Percentiles rank a stretch among this genome's conserved stretches.
phyloP scores from a whole-genome alignment of 2,888 invertebrate genomes.

The Conomelus anceps region DNA sequence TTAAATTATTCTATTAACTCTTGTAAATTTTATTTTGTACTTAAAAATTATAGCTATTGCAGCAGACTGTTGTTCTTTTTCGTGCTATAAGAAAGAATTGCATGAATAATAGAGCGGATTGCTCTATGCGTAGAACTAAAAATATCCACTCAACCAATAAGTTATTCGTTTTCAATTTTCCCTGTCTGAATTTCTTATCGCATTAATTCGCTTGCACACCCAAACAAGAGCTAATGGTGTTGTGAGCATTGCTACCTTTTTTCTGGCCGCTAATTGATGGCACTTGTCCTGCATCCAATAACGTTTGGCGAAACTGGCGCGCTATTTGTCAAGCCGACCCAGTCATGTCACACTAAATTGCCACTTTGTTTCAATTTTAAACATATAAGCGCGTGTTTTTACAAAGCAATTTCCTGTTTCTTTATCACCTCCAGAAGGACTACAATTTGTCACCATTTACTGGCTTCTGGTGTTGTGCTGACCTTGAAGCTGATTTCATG shows the following conservation, averaged over 20 bases:
- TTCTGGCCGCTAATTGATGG: neutral
- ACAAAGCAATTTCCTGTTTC: neutral
- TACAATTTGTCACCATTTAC: neutral
- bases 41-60: no score
- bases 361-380: neutral
- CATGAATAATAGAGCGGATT: no score
- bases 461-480: neutral
- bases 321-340: neutral
- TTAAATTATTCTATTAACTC: no score
- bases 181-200: neutral
- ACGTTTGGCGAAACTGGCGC: neutral
- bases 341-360: neutral
- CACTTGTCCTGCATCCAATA: neutral
- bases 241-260: neutral
- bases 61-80: no score
- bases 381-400: neutral
- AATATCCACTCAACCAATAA: no score
- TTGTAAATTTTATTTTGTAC: no score
- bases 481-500: neutral
- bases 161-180: no score
- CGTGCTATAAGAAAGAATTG: no score
- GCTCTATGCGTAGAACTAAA: no score
- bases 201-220: neutral
- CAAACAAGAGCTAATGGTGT: neutral
- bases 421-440: neutral